phyloP scores from a whole-genome alignment of 1,140 invertebrate genomes.

The Drosophila prosaltans region DNA sequence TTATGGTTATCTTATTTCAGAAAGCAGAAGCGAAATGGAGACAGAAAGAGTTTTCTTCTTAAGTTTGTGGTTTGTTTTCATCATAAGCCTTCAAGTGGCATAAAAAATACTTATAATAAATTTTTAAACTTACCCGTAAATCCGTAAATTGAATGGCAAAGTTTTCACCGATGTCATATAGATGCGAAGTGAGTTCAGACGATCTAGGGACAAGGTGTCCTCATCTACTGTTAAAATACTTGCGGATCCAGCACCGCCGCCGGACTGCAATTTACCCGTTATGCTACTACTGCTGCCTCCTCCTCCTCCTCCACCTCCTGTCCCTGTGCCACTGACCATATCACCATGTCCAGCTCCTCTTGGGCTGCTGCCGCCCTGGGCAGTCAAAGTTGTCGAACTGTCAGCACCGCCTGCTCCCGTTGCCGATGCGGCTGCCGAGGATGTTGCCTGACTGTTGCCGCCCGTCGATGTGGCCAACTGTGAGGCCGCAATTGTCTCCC shows the following conservation, averaged over 20 bases:
- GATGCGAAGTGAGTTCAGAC: constrained; percentile 80
- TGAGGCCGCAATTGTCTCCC: constrained; percentile 82
- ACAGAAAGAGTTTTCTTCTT: background rate
- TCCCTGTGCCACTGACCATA: constrained; percentile 32
- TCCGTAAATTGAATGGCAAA: constrained; percentile 82
- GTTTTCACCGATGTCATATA: constrained; percentile 82
- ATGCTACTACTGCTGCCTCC: constrained; percentile 18
- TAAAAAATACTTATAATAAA: background rate
- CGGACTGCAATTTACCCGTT: constrained; percentile 46
- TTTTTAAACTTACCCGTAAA: constrained; percentile 77
- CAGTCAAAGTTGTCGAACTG: constrained; percentile 69
- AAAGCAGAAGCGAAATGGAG: background rate
- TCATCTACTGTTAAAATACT: constrained; percentile 78
- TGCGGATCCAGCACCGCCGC: constrained; percentile 41
- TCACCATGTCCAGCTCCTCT: constrained; percentile 20
- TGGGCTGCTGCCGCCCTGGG: constrained; percentile 29
- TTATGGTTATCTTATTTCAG: constrained; percentile 29
- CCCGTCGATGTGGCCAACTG: constrained; percentile 82
- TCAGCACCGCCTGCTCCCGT: constrained; percentile 39
- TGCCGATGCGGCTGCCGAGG: constrained; percentile 58
- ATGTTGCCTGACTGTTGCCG: constrained; percentile 63
- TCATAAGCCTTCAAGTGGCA: constrained; percentile 11
- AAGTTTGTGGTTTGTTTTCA: constrained; percentile 35
- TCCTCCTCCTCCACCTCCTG: constrained; percentile 1
- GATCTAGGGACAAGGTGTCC: constrained; percentile 78